Evolutionary conservation across 2,888 invertebrate species (phyloP).

Genomic region (Pachliopta kotzebuea): DNA sequence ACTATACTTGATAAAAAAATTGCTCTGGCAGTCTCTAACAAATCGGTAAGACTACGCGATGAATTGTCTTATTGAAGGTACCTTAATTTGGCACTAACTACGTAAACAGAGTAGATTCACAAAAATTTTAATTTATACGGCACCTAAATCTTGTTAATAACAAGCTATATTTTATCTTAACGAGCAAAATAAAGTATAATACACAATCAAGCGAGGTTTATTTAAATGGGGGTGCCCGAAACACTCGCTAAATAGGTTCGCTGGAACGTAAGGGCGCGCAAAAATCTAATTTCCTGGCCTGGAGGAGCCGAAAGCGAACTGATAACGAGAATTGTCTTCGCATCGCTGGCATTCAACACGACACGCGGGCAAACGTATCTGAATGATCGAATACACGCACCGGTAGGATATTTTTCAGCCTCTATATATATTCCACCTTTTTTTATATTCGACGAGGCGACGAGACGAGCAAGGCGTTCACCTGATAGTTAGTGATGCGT

Average conservation of each 20-base stretch:
- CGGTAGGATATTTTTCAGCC: not conserved
- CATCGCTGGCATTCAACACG: constrained; percentile 22
- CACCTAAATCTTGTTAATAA: not conserved
- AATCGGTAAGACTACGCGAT: no score
- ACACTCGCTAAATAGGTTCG: constrained; percentile 37
- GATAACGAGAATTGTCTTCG: constrained; percentile 40
- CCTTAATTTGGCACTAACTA: no score
- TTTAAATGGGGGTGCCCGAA: constrained; percentile 25
- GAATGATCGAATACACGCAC: constrained; percentile 8
- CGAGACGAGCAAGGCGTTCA: no score
- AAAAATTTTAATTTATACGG: not conserved
- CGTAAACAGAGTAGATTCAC: no score
- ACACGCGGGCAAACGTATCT: constrained; percentile 19
- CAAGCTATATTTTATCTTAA: not conserved
- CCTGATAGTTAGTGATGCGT: no score
- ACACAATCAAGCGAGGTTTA: constrained; percentile 21
- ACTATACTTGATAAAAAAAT: no score
- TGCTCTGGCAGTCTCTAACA: no score
- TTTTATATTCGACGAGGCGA: no score
- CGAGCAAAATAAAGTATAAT: constrained; percentile 12
- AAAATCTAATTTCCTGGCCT: constrained; percentile 51
- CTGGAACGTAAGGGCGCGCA: constrained; percentile 40
- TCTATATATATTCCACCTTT: no score
- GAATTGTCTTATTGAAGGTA: no score
- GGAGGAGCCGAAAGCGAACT: constrained; percentile 35